A percentile compares a stretch with the other conserved stretches of the same genome.
Conservation (phyloP, 2,888 invertebrate species). For the Lottia gigantea region DNA sequence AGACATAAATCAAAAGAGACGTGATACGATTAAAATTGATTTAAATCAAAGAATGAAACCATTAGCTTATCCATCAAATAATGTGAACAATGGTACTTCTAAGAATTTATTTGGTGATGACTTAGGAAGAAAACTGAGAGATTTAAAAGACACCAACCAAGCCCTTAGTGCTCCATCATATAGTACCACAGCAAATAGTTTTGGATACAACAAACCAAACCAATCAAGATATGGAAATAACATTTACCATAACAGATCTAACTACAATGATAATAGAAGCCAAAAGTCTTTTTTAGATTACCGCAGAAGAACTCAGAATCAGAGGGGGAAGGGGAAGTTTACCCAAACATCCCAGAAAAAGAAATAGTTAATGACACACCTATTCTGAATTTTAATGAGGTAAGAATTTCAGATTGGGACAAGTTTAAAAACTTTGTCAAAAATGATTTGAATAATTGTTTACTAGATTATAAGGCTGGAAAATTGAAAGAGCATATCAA, state of each 20-base stretch:
- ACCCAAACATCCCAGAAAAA: background rate
- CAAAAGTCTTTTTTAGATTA: conserved; percentile 1
- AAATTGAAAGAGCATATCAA: conserved; percentile 5
- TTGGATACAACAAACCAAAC: background rate
- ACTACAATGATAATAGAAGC: background rate
- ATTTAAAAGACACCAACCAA: background rate
- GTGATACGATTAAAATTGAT: background rate
- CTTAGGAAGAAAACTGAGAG: background rate
- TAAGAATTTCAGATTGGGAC: background rate
- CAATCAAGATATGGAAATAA: no score
- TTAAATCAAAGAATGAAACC: background rate
- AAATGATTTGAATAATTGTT: background rate
- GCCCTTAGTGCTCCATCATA: background rate
- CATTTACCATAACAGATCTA: no score
- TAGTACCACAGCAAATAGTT: background rate
- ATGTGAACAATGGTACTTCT: background rate
- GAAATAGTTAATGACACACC: background rate
- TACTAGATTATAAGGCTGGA: conserved; percentile 10
- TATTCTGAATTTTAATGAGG: background rate
- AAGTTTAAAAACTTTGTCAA: background rate
- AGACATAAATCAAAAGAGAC: background rate
- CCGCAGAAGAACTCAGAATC: background rate
- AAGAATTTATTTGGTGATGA: background rate
- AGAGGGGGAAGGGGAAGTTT: background rate
- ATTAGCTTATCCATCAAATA: background rate